Conservation (phyloP, 2,888 invertebrate species). For the Limnephilus lunatus region DNA sequence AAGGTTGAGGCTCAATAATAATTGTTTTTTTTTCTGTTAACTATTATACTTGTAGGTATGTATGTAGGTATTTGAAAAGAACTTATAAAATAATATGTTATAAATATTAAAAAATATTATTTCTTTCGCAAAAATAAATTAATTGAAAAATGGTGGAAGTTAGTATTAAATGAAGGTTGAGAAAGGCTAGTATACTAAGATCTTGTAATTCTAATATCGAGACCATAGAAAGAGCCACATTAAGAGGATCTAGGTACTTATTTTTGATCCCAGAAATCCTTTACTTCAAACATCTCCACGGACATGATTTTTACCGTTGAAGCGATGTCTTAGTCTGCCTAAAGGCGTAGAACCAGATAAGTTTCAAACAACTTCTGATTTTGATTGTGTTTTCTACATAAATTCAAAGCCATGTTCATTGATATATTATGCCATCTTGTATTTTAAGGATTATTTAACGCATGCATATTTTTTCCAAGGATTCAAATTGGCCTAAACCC, state of each 20-base stretch:
- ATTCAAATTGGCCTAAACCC: slow-evolving; percentile 26
- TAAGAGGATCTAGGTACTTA: neutral
- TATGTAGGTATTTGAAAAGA: too few species aligned
- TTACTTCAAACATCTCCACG: neutral
- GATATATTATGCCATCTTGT: neutral
- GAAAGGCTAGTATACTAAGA: neutral
- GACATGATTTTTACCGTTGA: neutral
- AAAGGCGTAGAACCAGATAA: neutral
- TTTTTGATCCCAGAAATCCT: neutral
- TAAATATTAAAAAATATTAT: too few species aligned
- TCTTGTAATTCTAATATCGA: too few species aligned
- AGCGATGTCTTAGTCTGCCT: neutral
- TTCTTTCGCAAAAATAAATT: too few species aligned
- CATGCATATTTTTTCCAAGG: neutral
- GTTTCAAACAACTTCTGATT: neutral
- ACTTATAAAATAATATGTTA: too few species aligned
- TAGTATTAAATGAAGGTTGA: neutral
- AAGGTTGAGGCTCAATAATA: too few species aligned
- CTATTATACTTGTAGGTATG: too few species aligned
- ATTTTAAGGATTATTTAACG: neutral
- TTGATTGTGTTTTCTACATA: neutral
- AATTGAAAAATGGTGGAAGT: too few species aligned
- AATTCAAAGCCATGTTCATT: neutral
- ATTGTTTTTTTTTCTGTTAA: too few species aligned
- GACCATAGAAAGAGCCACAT: neutral